phyloP scores from a whole-genome alignment of 2,113 vertebrate genomes.

The Sarotherodon lohbergeri region DNA sequence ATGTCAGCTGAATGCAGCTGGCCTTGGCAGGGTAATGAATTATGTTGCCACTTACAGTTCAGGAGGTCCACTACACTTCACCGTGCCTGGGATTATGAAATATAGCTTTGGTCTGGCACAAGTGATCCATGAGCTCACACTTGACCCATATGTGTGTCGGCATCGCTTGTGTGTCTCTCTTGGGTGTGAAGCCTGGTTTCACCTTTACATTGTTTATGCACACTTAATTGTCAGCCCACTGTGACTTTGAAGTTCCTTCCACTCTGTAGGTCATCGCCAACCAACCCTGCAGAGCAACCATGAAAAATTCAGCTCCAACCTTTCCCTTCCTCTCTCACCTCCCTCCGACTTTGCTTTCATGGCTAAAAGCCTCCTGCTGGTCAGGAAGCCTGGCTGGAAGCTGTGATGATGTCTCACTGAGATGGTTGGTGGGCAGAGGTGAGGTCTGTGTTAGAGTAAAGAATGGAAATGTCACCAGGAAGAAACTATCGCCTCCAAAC shows the following conservation, averaged over 20 bases:
- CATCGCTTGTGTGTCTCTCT: background rate
- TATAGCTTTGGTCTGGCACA: background rate
- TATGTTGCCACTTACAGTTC: background rate
- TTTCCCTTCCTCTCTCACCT: slow-evolving; percentile 44
- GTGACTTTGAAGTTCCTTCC: slow-evolving; percentile 40
- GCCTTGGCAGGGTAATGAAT: background rate
- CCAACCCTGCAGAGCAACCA: slow-evolving; percentile 46
- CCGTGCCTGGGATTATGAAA: background rate
- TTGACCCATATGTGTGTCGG: background rate
- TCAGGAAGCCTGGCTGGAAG: slow-evolving; percentile 42
- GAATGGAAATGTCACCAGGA: slow-evolving; percentile 34
- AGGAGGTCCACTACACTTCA: background rate
- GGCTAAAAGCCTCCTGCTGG: slow-evolving; percentile 37
- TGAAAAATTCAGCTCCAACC: slow-evolving; percentile 74
- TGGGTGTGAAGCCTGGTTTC: background rate
- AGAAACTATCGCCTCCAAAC: background rate
- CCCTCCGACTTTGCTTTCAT: slow-evolving; percentile 13
- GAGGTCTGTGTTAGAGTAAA: background rate
- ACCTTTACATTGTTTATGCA: background rate
- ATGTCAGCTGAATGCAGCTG: background rate
- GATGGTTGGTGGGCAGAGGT: background rate
- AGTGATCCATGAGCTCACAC: background rate
- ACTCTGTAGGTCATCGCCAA: slow-evolving; percentile 1
- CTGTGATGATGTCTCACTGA: slow-evolving; percentile 33
- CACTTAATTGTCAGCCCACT: background rate